phyloP scores from a whole-genome alignment of 2,888 invertebrate species.

The Drosophila tanythrix region DNA sequence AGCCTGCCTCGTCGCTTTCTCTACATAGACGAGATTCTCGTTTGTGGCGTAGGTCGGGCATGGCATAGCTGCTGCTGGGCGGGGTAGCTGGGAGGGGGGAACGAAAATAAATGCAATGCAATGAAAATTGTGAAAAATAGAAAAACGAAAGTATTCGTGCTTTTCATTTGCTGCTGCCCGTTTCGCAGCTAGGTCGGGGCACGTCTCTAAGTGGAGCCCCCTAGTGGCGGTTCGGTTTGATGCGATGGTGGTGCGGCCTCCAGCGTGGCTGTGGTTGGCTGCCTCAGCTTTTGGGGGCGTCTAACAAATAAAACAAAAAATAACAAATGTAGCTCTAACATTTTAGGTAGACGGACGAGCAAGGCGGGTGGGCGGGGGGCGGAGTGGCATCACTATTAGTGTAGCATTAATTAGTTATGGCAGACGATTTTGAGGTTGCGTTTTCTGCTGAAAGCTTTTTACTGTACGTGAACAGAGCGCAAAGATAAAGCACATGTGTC shows the following conservation, averaged over 20 bases:
- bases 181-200: conserved; percentile 56
- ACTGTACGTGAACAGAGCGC: conserved; percentile 61
- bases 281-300: conserved; percentile 67
- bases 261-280: conserved; percentile 77
- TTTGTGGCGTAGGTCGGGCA: conserved; percentile 43
- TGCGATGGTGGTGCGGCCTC: conserved; percentile 60
- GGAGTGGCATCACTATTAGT: conserved; percentile 75
- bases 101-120: conserved; percentile 76
- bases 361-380: conserved; percentile 5
- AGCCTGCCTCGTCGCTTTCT: conserved; percentile 31
- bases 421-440: conserved; percentile 84
- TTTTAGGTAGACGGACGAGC: not conserved
- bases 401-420: conserved; percentile 84
- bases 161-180: conserved; percentile 82
- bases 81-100: not conserved
- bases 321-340: conserved; percentile 2
- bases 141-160: conserved; percentile 82
- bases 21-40: conserved; percentile 37
- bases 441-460: conserved; percentile 83
- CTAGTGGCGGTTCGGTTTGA: conserved; percentile 59
- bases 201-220: conserved; percentile 74
- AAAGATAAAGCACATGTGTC: conserved; percentile 3
- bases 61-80: not conserved
- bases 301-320: conserved; percentile 39
- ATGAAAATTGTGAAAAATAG: conserved; percentile 80